A percentile compares a stretch with the other conserved stretches of the same genome.
Evolutionary conservation across 2,888 invertebrate species (phyloP).

Genomic region (Myopa testacea): DNA sequence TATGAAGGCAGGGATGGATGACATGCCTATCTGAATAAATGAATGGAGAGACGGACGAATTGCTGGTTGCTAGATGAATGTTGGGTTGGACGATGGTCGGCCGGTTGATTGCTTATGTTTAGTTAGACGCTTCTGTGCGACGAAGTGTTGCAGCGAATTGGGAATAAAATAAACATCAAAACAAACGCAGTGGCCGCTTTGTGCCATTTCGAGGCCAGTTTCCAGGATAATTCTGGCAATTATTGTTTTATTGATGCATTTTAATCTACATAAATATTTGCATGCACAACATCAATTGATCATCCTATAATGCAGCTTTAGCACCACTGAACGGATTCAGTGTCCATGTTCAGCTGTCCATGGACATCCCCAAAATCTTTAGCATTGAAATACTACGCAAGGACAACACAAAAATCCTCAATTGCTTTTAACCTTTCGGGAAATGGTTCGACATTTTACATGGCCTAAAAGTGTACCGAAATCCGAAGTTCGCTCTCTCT

Average conservation of each 20-base stretch:
- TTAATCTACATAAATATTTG: no score
- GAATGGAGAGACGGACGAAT: not conserved
- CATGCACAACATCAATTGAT: no score
- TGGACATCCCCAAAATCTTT: no score
- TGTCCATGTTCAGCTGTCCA: no score
- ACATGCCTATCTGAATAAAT: not conserved
- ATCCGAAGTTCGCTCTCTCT: not conserved
- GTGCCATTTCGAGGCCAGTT: no score
- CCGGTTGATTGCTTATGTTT: not conserved
- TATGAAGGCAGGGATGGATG: conserved; percentile 19
- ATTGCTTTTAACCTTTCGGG: conserved; percentile 15
- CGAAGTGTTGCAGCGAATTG: not conserved
- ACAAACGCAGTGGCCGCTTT: no score
- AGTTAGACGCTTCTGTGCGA: not conserved
- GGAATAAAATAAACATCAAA: no score
- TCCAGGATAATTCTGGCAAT: no score
- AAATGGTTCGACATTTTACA: conserved; percentile 27
- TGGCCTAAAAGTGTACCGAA: not conserved
- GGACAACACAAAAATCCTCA: not conserved
- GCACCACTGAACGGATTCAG: no score
- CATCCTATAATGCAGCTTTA: no score
- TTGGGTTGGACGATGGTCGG: not conserved
- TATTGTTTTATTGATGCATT: no score
- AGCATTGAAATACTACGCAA: no score
- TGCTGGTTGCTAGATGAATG: not conserved